Evolutionary conservation across 1,140 invertebrate species (phyloP), one percentile per base, ranked within the genome.

Genomic region (Harpegnathos saltator): DNA sequence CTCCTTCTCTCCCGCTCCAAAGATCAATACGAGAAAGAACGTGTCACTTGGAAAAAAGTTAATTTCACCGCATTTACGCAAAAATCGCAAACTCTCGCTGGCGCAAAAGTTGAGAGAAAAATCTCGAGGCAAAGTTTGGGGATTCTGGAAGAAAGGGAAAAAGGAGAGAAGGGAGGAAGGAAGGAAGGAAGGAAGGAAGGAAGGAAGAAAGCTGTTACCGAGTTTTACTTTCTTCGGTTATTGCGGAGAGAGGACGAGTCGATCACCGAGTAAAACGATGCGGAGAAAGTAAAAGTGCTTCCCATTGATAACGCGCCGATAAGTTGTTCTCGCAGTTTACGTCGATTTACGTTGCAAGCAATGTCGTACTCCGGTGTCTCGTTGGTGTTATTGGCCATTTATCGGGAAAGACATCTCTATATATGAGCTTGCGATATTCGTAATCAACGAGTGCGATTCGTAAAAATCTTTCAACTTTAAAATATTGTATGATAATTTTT

Each of bases 51-150:
- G 29, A 48, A 66, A 24, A 74, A 38, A n/a, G 14, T 77, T 77
- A 77, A 77, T 66, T 66, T 66, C 73, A 4, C 14, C 29, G 65
- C 48, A 52, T 22, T 38, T 29, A 38, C 11, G 24, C 52, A 11
- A 22, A n/a, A 59, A 14, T 58, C 22, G 22, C n/a, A 14, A 58
- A 71, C 33, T 80, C 65, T 69, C 65, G 54, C 61, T 77, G 12
- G 22, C n/a, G 54, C 44, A 69, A 80, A 80, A 80, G 75, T 78
- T 78, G 75, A 59, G 68, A 9, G 84, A 77, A 86, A 87, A 87
- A 87, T 87, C 82, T 63, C 68, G 61, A 65, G 48, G 12, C 33
- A 50, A 66, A 24, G 71, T 62, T 71, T 33, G 66, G 48, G 24
- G 80, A 87, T 84, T 63, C 77, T 78, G 66, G 63, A 29, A 19